phyloP scores from a whole-genome alignment of 2,113 vertebrate genomes.

The Anser brachyrhynchus region DNA sequence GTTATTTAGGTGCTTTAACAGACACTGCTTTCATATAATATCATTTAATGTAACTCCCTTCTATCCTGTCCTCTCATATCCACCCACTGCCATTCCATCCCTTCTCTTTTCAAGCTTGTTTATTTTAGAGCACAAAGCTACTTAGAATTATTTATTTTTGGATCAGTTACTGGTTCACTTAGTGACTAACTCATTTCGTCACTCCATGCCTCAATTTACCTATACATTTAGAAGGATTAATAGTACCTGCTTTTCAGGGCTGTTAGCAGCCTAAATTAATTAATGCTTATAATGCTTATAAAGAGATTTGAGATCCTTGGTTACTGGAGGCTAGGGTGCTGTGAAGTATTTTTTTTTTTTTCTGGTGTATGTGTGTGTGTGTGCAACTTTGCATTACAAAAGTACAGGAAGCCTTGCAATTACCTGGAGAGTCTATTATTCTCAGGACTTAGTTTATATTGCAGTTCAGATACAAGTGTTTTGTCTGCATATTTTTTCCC shows the following conservation, averaged over 20 bases:
- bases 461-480: neutral
- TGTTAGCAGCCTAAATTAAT: conserved; percentile 54
- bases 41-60: neutral
- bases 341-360: conserved; percentile 18
- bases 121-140: conserved; percentile 46
- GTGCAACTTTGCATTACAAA: conserved; percentile 22
- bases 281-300: conserved; percentile 55
- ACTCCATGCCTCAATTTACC: conserved; percentile 59
- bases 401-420: conserved; percentile 26
- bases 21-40: neutral
- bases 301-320: conserved; percentile 57
- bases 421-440: conserved; percentile 24
- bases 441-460: conserved; percentile 16
- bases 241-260: conserved; percentile 50
- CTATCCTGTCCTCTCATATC: neutral
- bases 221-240: conserved; percentile 69
- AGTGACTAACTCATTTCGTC: conserved; percentile 61
- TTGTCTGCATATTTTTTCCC: neutral
- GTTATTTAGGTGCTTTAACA: conserved; percentile 1
- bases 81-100: neutral
- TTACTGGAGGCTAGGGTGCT: conserved; percentile 41
- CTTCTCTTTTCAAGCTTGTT: conserved; percentile 33
- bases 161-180: conserved; percentile 66
- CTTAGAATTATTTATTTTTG: conserved; percentile 66
- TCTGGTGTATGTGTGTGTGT: neutral